Base-by-base conservation (phyloP, 2,888 invertebrate species). In the Crocallis elinguaria region DNA sequence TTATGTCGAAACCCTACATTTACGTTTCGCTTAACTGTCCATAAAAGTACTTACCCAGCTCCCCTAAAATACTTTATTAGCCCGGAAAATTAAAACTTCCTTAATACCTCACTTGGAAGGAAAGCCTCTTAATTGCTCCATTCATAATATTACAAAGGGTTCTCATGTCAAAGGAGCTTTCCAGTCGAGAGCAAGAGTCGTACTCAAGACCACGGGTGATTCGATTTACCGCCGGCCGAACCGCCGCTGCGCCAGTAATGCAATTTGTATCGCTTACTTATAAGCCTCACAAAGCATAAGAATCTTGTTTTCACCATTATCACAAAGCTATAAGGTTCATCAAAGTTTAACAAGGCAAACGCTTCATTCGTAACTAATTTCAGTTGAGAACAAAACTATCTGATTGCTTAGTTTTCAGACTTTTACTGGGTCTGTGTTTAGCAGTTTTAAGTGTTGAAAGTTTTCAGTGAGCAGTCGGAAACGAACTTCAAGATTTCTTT, bases 161-260 rank as follows among this genome's bases (percentile, higher is more conserved):
- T 72, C 71, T 70, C 60, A 58, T 78, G 73, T 77, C 80, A 80
- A 82, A 81, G 77, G 68, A 64, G 51, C 55, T 63, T 61, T 67
- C 55, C 62, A 75, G 69, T 71, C 14, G 33, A 44, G 38, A 44
- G 38, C 70, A 66, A 66, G 75, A 78, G 64, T 74, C 71, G 60
- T 74, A 77, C 73, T 64, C 75, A 68, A 71, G 69, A 72, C 71
- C 70, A 73, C 71, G 72, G 71, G 66, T 80, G 84, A 85, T 82
- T 79, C 71, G 67, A 84, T 84, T 85, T 79, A 61, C 67, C 64
- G 57, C 66, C 68, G 66, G 68, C 19, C 17, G 13, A 67, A 68
- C 73, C 63, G 65, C 69, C 58, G 70, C 73, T 75, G 73, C 72
- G 54, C 71, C 67, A 52, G 64, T 80, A 82, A 83, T 75, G 64